Base-by-base conservation (phyloP, 2,113 vertebrate species). In the Myrmophylax atrothorax region DNA sequence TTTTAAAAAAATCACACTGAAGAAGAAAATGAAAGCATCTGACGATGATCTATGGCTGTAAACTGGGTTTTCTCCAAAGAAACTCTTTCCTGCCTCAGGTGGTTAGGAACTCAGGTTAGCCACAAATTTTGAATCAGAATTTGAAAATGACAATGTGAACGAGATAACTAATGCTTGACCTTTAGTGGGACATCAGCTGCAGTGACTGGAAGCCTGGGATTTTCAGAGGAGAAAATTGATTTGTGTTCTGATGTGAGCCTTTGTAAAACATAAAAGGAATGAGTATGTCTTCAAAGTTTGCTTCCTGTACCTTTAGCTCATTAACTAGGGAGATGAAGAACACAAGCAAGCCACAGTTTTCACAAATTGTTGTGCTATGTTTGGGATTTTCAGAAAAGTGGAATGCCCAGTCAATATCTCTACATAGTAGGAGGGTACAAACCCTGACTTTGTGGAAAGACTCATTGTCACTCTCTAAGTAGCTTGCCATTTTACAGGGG, bases 1-100 rank as follows among this genome's bases (percentile, higher is more conserved):
- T 69, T n/a, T 20, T 31, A 33, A 84, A 93, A 90, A 46, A 87
- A 62, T 38, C 68, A 37, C 10, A 35, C 25, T 38, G 63, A 93
- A 84, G 18, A 75, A 83, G 87, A 42, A 96, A 95, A 90, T 46
- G 6, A 25, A 89, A 94, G 35, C 49, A 88, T 63, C 77, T 93
- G 42, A 75, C 53, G 12, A 26, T 7, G 1, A 1, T 20, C 6
- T 79, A 6, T 67, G 14, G 1, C 24, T 72, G 29, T 67, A 62
- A 93, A 59, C 14, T 8, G 8, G 12, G 6, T 75, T 73, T 77
- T 53, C 40, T 60, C 25, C 12, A 47, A 53, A 91, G 13, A 19
- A 52, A 33, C 2, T 3, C 7, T 40, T 83, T 58, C 12, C 12
- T 87, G 14, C 9, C 4, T 88, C 12, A 52, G 50, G 25, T 26